Evolutionary conservation across 2,113 vertebrate species (phyloP), one percentile per base, ranked within the genome.

Genomic region (Narcine bancroftii): DNA sequence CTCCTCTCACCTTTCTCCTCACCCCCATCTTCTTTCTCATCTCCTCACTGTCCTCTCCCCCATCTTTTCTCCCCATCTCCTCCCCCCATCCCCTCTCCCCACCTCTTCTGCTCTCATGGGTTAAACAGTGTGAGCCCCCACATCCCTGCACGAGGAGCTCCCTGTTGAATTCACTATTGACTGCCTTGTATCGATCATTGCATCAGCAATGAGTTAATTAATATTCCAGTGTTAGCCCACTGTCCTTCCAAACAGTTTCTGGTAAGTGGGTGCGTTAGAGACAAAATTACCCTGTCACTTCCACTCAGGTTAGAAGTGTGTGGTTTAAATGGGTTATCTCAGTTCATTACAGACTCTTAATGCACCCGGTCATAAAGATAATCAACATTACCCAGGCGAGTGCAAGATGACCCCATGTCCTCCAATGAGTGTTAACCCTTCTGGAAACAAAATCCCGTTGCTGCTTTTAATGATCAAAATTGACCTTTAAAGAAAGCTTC

Each of bases 341-440:
- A 94, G 94, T 95, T 95, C 94, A 95, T 95, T 95, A 95, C 94
- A 93, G 93, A 93, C 93, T 95, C 63, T 94, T 95, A 95, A 94
- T 95, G 94, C 95, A 95, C 94, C 94, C 93, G 94, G 92, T 94
- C 93, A 94, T 92, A 50, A 93, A 94, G 94, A 95, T 95, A 96
- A 95, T 95, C 95, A 94, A 94, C 94, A 94, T 94, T 94, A 94
- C 93, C 93, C 95, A 95, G 94, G 95, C 93, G 94, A 95, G 95
- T 95, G 95, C 95, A 24, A 26, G 21, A 4, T 96, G 93, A 95
- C 96, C 95, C 96, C 96, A 96, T 95, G 93, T 95, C 93, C 94
- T 96, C 96, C 95, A 96, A 96, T 97, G 96, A 97, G 95, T 96
- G 95, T 97, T 96, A 96, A 96, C 95, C 96, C 96, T 96, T 96